Conservation (phyloP, 2,113 vertebrate genomes). For the Scatophagus argus region DNA sequence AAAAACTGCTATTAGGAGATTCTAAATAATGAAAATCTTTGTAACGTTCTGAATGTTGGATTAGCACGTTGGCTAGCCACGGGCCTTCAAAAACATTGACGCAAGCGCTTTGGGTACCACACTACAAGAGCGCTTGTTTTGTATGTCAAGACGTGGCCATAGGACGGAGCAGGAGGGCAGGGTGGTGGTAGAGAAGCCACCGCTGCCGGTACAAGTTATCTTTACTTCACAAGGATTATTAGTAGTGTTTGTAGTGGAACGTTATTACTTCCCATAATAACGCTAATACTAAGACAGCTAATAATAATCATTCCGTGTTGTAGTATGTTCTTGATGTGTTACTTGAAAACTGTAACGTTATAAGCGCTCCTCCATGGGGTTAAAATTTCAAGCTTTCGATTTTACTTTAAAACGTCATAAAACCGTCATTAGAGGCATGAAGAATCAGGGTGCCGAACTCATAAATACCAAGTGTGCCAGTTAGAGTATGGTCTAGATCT, state of each 20-base stretch:
- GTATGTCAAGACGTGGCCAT: neutral
- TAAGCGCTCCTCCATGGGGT: neutral
- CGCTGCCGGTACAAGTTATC: too few relatives aligned
- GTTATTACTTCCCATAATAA: neutral
- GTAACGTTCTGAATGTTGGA: slow-evolving; percentile 31
- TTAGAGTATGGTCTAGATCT: too few relatives aligned
- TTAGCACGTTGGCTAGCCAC: slow-evolving; percentile 63
- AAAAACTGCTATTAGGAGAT: neutral
- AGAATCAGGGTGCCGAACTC: neutral
- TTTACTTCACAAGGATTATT: too few relatives aligned
- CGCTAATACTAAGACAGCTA: neutral
- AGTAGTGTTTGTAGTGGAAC: neutral
- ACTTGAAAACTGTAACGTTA: too few relatives aligned
- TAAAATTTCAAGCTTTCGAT: neutral
- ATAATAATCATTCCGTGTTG: too few relatives aligned
- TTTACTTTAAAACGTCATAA: neutral
- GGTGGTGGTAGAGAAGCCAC: neutral
- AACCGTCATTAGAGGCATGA: neutral
- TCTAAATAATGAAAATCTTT: slow-evolving; percentile 24
- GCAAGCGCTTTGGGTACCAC: slow-evolving; percentile 46
- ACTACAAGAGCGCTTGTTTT: slow-evolving; percentile 46
- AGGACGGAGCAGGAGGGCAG: neutral
- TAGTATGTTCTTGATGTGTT: neutral
- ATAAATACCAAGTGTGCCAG: too few relatives aligned
- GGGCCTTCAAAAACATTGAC: slow-evolving; percentile 61